Conservation (phyloP, 1,140 invertebrate species). For the Argopecten irradians region DNA sequence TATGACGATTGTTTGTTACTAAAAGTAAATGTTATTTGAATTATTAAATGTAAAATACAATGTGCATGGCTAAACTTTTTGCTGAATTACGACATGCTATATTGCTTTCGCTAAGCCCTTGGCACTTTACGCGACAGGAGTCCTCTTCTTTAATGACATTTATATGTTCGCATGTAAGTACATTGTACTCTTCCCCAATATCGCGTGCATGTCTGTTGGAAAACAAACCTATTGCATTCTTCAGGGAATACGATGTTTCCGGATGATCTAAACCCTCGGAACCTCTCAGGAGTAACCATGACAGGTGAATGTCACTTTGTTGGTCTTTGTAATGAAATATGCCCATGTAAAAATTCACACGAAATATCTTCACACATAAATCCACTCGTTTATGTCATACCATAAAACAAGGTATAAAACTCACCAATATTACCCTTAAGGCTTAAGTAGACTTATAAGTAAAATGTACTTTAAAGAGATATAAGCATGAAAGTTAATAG, state of each 20-base stretch:
- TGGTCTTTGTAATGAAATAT: background rate
- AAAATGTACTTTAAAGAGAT: background rate
- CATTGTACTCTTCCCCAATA: background rate
- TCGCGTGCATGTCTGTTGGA: background rate
- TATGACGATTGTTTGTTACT: no score
- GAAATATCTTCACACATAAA: background rate
- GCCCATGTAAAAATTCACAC: background rate
- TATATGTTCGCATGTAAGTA: background rate
- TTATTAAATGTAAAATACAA: no score
- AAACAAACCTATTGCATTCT: background rate
- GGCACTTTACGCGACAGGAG: background rate
- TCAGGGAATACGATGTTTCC: background rate
- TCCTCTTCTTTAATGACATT: background rate
- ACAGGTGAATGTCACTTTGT: background rate
- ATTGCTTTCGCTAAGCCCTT: background rate
- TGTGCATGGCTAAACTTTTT: no score
- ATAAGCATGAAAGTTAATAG: background rate
- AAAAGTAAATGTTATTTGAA: no score
- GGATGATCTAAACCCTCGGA: background rate
- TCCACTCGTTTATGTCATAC: background rate
- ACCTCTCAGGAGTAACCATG: background rate
- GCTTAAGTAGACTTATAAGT: background rate
- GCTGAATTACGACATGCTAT: background rate
- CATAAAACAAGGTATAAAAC: background rate
- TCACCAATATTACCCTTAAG: background rate